phyloP scores from a whole-genome alignment of 2,888 invertebrate species.

The Zaprionus bogoriensis region DNA sequence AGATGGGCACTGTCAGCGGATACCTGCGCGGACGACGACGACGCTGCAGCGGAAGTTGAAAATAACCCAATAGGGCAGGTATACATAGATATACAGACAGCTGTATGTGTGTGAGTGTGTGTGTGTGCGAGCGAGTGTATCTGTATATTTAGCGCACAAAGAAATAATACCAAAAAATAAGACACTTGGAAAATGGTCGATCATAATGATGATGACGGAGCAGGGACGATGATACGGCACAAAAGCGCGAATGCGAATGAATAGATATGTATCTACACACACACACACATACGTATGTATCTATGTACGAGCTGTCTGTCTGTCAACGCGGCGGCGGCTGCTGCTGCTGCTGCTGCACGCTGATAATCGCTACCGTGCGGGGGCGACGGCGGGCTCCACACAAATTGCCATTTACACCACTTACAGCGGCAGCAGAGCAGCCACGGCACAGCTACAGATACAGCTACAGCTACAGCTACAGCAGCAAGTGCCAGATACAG shows the following conservation, averaged over 20 bases:
- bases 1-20: conserved; percentile 7
- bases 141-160: conserved; percentile 41
- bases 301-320: conserved; percentile 33
- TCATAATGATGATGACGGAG: conserved; percentile 68
- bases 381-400: conserved; percentile 55
- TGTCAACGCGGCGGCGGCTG: conserved; percentile 51
- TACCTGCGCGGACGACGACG: conserved; percentile 32
- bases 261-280: conserved; percentile 45
- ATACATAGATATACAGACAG: conserved; percentile 12
- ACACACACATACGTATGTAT: not conserved
- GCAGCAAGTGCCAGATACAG: conserved; percentile 9
- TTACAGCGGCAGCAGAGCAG: conserved; percentile 53
- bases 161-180: conserved; percentile 59
- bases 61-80: conserved; percentile 66
- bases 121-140: conserved; percentile 1
- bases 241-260: conserved; percentile 61
- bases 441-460: conserved; percentile 24
- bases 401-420: conserved; percentile 79
- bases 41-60: conserved; percentile 59
- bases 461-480: conserved; percentile 11
- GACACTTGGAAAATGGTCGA: conserved; percentile 69
- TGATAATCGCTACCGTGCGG: conserved; percentile 67
- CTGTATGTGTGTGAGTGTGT: not conserved
- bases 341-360: conserved; percentile 15
- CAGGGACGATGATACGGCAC: conserved; percentile 73